These are phyloP conservation scores for Peromyscus californicus DNA, from an alignment of 2,113 vertebrate species.

Conservation along the genomic window DNA sequence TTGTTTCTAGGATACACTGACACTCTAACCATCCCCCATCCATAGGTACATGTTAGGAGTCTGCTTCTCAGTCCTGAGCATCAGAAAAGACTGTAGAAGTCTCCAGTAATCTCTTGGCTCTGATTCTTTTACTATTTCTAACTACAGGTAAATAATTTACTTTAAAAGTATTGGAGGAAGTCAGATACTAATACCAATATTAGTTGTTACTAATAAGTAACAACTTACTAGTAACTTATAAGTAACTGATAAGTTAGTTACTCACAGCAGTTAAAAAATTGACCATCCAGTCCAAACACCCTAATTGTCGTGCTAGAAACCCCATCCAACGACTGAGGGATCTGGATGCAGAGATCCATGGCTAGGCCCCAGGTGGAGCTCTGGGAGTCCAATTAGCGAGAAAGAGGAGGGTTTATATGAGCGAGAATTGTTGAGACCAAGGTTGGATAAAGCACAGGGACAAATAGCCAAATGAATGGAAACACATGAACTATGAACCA, in stretches of 20 bases:
- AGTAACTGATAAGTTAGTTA: neutral
- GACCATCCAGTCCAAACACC: too few relatives aligned
- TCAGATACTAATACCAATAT: slow-evolving; percentile 7
- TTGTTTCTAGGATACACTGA: neutral
- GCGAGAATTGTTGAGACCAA: too few relatives aligned
- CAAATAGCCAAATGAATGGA: too few relatives aligned
- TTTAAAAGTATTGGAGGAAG: neutral
- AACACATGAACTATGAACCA: too few relatives aligned
- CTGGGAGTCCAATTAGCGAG: too few relatives aligned
- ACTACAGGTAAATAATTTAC: slow-evolving; percentile 3
- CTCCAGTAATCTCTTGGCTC: neutral
- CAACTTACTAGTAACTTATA: too few relatives aligned
- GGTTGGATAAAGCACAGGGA: too few relatives aligned
- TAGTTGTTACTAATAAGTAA: neutral
- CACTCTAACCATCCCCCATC: neutral
- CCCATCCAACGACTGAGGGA: too few relatives aligned
- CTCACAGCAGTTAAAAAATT: slow-evolving; percentile 16
- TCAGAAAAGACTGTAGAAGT: slow-evolving; percentile 32
- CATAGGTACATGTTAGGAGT: neutral
- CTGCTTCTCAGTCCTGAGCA: neutral
- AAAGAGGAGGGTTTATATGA: too few relatives aligned
- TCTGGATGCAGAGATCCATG: too few relatives aligned
- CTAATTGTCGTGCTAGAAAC: too few relatives aligned
- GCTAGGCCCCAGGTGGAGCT: too few relatives aligned
- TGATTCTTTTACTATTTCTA: neutral